Evolutionary conservation across 2,888 invertebrate genomes (phyloP).

Genomic region (Amorpha juglandis): DNA sequence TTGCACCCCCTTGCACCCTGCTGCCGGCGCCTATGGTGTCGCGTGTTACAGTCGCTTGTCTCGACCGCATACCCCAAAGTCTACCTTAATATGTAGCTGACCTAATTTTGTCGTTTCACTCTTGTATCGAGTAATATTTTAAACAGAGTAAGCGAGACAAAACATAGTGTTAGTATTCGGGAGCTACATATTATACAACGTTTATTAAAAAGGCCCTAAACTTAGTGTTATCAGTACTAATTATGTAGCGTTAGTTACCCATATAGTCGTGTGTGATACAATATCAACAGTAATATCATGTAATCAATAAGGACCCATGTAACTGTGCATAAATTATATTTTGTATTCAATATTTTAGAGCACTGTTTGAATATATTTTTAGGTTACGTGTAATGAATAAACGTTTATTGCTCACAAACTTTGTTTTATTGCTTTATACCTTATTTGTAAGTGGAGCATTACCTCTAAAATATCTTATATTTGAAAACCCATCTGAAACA

Average conservation of each 20-base stretch:
- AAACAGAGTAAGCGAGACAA: neutral
- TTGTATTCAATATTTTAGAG: constrained; percentile 46
- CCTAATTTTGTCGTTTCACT: too few species aligned
- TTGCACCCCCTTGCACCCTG: too few species aligned
- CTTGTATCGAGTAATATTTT: too few species aligned
- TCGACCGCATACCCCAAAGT: too few species aligned
- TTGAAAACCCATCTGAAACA: constrained; percentile 59
- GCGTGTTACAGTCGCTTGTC: too few species aligned
- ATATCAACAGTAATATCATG: constrained; percentile 21
- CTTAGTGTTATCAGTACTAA: constrained; percentile 8
- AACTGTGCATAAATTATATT: constrained; percentile 39
- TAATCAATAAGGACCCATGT: constrained; percentile 9
- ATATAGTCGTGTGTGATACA: neutral
- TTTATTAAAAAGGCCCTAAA: neutral
- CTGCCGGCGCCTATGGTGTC: too few species aligned
- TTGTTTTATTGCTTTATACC: constrained; percentile 38
- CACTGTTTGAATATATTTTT: constrained; percentile 50
- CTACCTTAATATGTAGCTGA: too few species aligned
- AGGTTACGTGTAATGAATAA: constrained; percentile 48
- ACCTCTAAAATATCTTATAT: constrained; percentile 33
- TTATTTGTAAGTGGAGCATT: constrained; percentile 43
- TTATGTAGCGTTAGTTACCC: neutral
- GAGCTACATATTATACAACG: neutral
- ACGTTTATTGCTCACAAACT: constrained; percentile 51
- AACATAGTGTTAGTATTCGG: neutral